Evolutionary conservation across 2,888 invertebrate species (phyloP).

Genomic region (Drosophila paramelanica): DNA sequence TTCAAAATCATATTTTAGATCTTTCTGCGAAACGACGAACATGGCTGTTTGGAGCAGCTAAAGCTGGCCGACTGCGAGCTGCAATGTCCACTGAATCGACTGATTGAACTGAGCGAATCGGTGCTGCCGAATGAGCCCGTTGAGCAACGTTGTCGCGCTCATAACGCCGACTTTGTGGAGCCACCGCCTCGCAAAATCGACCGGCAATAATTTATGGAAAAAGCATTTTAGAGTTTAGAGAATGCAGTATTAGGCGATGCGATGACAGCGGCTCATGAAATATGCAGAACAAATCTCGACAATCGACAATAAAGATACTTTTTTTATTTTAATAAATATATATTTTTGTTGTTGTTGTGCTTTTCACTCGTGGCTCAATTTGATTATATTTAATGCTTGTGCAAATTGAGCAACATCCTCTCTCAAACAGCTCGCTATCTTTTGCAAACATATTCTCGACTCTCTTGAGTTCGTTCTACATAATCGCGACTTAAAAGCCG

Average conservation of each 20-base stretch:
- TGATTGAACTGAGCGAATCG: slow-evolving; percentile 86
- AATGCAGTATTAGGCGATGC: slow-evolving; percentile 56
- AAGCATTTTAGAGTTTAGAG: background rate
- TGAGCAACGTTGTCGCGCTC: slow-evolving; percentile 86
- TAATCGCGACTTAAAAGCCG: slow-evolving; percentile 65
- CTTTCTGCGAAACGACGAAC: slow-evolving; percentile 86
- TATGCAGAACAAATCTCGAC: slow-evolving; percentile 8
- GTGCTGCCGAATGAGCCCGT: slow-evolving; percentile 87
- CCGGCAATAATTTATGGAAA: slow-evolving; percentile 39
- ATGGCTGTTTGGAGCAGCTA: slow-evolving; percentile 85
- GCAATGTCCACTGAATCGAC: slow-evolving; percentile 87
- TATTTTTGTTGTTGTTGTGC: slow-evolving; percentile 21
- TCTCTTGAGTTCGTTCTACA: slow-evolving; percentile 41
- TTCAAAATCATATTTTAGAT: slow-evolving; percentile 59
- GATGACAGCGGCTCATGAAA: slow-evolving; percentile 14
- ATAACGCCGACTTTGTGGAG: slow-evolving; percentile 86
- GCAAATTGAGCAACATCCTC: slow-evolving; percentile 9
- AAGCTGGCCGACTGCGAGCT: slow-evolving; percentile 87
- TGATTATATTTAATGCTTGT: slow-evolving; percentile 38
- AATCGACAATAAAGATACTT: slow-evolving; percentile 3
- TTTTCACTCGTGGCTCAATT: slow-evolving; percentile 7
- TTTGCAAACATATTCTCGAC: slow-evolving; percentile 12
- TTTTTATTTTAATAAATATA: slow-evolving; percentile 14
- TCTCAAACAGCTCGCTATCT: slow-evolving; percentile 35
- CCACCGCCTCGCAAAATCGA: slow-evolving; percentile 85